A percentile compares a stretch with the other conserved stretches of the same genome.
These are phyloP conservation scores for Mesorhabditis spiculigera DNA, from an alignment of 2,888 invertebrate species.

Conservation along the genomic window DNA sequence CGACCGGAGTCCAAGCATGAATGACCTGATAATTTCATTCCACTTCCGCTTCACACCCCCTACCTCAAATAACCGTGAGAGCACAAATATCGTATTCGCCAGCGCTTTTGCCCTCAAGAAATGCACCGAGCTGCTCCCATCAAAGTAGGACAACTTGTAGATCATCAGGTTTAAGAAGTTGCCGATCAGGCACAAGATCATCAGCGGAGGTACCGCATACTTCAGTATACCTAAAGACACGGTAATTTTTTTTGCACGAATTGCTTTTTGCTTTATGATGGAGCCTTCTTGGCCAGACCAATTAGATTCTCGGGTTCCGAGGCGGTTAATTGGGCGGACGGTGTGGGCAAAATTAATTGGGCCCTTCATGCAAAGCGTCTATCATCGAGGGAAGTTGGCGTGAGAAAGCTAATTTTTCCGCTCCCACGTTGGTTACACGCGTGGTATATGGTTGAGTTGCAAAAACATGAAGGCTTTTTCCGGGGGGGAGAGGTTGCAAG, in stretches of 20 bases:
- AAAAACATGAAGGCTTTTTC: too few species aligned
- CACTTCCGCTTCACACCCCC: not conserved
- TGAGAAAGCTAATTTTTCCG: too few species aligned
- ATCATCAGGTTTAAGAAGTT: constrained; percentile 51
- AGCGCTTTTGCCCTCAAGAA: constrained; percentile 50
- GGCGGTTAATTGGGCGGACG: too few species aligned
- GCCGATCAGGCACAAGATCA: constrained; percentile 46
- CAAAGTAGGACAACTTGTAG: constrained; percentile 51
- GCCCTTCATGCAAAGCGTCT: too few species aligned
- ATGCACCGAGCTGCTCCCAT: constrained; percentile 48
- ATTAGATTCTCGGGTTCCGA: too few species aligned
- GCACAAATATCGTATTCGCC: constrained; percentile 48
- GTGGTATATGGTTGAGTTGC: too few species aligned
- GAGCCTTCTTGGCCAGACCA: not conserved
- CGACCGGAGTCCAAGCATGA: constrained; percentile 41
- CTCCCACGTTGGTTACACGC: too few species aligned
- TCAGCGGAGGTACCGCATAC: constrained; percentile 43
- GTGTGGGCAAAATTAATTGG: too few species aligned
- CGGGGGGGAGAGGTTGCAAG: too few species aligned
- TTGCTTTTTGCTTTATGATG: constrained; percentile 2
- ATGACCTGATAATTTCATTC: constrained; percentile 27
- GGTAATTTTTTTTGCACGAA: not conserved
- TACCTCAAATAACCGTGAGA: constrained; percentile 43
- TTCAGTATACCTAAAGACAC: constrained; percentile 31
- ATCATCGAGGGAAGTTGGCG: too few species aligned